A percentile compares a stretch with the other conserved stretches of the same genome.
phyloP scores from a whole-genome alignment of 2,113 vertebrate species.

The Amblyopsis rosae region DNA sequence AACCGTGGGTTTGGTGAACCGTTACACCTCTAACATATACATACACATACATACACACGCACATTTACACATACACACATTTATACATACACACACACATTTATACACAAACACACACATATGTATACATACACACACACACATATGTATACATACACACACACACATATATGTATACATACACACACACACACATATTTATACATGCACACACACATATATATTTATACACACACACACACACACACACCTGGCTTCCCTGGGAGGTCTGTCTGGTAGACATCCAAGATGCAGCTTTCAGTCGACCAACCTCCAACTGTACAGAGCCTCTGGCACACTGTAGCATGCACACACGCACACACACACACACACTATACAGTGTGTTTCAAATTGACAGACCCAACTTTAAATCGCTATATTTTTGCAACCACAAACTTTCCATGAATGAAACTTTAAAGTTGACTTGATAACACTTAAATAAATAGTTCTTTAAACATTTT shows the following conservation, averaged over 20 bases:
- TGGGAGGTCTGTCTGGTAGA: conserved; percentile 80
- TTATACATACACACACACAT: conserved; percentile 4
- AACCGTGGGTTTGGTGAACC: no score
- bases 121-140: not conserved
- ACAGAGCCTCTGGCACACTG: conserved; percentile 92
- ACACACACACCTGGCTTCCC: conserved; percentile 83
- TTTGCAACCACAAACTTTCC: no score
- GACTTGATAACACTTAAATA: no score
- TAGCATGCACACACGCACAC: conserved; percentile 38
- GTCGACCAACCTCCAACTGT: conserved; percentile 87
- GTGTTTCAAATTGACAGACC: not conserved
- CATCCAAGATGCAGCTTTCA: conserved; percentile 88
- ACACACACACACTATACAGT: not conserved
- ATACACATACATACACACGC: conserved; percentile 4
- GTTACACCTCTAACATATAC: no score
- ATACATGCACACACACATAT: conserved; percentile 4
- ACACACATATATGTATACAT: conserved; percentile 8
- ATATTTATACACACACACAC: not conserved
- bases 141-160: not conserved
- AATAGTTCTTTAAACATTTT: no score
- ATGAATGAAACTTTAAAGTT: no score
- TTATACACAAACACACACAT: conserved; percentile 69
- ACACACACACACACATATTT: conserved; percentile 75
- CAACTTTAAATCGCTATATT: no score
- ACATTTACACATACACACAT: conserved; percentile 71